Evolutionary conservation across 2,888 invertebrate genomes (phyloP).

Genomic region (Micoletzkya japonica): DNA sequence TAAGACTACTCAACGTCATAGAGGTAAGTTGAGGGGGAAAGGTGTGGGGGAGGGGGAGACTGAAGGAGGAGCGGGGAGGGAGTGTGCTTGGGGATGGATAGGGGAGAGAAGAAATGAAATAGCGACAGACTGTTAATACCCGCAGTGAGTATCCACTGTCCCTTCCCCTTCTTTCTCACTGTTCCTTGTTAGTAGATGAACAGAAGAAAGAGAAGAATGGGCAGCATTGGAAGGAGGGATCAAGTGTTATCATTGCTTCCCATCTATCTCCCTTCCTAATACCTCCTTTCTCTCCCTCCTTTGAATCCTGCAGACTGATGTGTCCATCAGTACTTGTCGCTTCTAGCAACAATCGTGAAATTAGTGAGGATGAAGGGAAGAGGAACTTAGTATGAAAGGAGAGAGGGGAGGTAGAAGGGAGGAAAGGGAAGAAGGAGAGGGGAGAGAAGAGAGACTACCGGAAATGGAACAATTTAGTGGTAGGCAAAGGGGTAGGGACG

Average conservation of each 20-base stretch:
- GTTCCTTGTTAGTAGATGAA: neutral
- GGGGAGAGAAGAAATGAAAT: neutral
- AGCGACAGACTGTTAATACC: neutral
- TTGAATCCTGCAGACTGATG: neutral
- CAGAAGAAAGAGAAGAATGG: neutral
- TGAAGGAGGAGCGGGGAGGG: neutral
- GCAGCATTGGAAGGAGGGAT: neutral
- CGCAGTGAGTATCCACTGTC: neutral
- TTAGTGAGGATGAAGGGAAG: neutral
- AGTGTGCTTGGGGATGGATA: neutral
- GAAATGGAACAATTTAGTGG: conserved; percentile 12
- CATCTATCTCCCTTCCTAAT: neutral
- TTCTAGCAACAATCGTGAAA: neutral
- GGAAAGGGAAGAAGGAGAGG: neutral
- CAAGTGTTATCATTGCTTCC: neutral
- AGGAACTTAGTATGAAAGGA: neutral
- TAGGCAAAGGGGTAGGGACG: neutral
- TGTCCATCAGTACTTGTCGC: neutral
- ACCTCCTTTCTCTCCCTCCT: conserved; percentile 9
- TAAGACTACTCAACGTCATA: conserved; percentile 99
- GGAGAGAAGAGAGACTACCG: neutral
- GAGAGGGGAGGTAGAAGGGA: conserved; percentile 4
- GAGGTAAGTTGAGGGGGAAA: conserved; percentile 69
- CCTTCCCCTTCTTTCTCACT: neutral
- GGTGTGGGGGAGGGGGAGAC: neutral